A percentile compares a stretch with the other conserved stretches of the same genome.
Conservation (phyloP, 1,140 invertebrate species). For the Holcopasites calliopsidis region DNA sequence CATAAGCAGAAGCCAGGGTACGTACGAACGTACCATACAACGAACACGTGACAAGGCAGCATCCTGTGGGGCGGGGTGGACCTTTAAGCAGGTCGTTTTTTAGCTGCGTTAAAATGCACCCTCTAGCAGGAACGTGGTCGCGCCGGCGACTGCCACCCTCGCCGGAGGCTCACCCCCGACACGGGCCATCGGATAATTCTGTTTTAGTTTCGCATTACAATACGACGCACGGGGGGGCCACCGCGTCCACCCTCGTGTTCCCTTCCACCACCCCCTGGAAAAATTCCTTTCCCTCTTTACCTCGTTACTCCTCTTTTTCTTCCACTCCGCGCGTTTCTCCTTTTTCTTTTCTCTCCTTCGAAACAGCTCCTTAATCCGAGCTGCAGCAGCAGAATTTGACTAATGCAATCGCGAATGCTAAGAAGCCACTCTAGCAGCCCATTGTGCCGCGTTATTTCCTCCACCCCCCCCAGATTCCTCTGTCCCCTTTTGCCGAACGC, state of each 20-base stretch:
- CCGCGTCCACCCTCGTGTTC: neutral
- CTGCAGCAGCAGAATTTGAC: conserved; percentile 65
- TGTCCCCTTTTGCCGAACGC: neutral
- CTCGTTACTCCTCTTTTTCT: conserved; percentile 22
- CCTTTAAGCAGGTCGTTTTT: conserved; percentile 60
- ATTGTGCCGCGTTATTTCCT: conserved; percentile 63
- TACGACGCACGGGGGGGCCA: conserved; percentile 57
- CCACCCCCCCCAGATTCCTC: conserved; percentile 4
- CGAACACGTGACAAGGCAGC: neutral
- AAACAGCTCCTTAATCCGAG: conserved; percentile 21
- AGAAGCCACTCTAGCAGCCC: conserved; percentile 68
- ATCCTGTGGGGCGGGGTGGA: conserved; percentile 3
- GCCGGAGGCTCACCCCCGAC: conserved; percentile 32
- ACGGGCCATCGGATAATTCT: conserved; percentile 70
- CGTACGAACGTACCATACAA: neutral
- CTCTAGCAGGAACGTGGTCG: conserved; percentile 41
- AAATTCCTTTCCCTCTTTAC: conserved; percentile 45
- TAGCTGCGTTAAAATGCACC: conserved; percentile 64
- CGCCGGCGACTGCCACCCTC: conserved; percentile 57
- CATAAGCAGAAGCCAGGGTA: conserved; percentile 21
- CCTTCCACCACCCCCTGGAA: conserved; percentile 1
- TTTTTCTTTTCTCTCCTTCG: neutral
- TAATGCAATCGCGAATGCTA: conserved; percentile 74
- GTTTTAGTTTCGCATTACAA: conserved; percentile 77
- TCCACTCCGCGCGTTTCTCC: conserved; percentile 2